Conservation (phyloP, 53 echinoderm and acorn worm species). For the Echinometra lucunter region DNA sequence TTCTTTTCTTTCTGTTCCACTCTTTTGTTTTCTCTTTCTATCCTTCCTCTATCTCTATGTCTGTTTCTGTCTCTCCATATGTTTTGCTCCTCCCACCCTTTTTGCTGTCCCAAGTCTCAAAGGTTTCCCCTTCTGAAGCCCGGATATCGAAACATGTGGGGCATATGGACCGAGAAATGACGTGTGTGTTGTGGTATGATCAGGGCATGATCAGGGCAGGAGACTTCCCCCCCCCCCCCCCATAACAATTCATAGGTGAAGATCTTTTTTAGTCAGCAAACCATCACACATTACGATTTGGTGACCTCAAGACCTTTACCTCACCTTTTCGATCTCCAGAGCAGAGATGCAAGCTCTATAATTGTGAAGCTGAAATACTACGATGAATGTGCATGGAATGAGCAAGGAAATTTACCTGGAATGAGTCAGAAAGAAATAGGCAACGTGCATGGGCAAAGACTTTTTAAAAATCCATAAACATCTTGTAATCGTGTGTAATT, state of each 20-base stretch:
- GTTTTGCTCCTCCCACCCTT: background rate
- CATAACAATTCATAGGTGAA: conserved; percentile 34
- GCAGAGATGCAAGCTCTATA: background rate
- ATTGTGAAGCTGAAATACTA: background rate
- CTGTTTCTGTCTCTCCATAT: background rate
- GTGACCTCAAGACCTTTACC: background rate
- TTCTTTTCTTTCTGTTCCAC: background rate
- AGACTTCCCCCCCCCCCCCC: too few relatives aligned
- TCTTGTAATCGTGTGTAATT: too few relatives aligned
- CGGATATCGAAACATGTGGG: conserved; percentile 54
- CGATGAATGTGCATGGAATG: background rate
- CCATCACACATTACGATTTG: background rate
- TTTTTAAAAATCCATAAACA: too few relatives aligned
- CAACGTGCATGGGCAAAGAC: too few relatives aligned
- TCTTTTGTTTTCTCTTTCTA: too few relatives aligned
- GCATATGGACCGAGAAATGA: conserved; percentile 38
- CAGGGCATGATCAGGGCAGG: background rate
- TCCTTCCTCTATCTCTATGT: background rate
- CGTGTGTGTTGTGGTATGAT: conserved; percentile 29
- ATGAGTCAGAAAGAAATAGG: too few relatives aligned
- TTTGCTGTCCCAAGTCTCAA: background rate
- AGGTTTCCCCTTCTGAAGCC: background rate
- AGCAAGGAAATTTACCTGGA: background rate
- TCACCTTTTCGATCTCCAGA: background rate
- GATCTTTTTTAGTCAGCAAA: background rate